Conservation (phyloP, 2,888 invertebrate genomes). For the Melitaea athalia region DNA sequence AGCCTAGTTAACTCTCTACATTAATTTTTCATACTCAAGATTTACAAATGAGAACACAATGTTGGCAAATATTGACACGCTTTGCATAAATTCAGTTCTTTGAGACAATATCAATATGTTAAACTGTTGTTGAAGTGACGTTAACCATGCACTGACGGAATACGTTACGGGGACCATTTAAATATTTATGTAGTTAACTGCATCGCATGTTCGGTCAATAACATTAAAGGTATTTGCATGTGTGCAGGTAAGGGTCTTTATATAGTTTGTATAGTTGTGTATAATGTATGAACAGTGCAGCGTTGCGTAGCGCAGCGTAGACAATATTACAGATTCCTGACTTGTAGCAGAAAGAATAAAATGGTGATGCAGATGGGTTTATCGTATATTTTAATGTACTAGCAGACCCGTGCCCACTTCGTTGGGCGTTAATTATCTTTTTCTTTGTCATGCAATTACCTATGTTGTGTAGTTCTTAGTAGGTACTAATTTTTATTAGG, state of each 20-base stretch:
- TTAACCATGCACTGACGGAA: conserved; percentile 11
- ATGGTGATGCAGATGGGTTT: too few relatives aligned
- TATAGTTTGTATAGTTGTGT: background rate
- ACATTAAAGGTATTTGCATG: conserved; percentile 8
- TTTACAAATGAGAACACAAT: background rate
- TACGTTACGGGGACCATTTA: conserved; percentile 1
- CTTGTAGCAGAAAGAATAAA: too few relatives aligned
- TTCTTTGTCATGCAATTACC: too few relatives aligned
- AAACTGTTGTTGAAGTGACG: conserved; percentile 8
- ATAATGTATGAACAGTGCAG: too few relatives aligned
- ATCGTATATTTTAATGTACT: too few relatives aligned
- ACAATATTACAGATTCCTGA: too few relatives aligned
- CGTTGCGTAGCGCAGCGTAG: too few relatives aligned
- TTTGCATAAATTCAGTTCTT: conserved; percentile 7
- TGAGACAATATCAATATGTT: conserved; percentile 12
- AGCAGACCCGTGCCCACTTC: too few relatives aligned
- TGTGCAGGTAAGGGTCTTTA: background rate
- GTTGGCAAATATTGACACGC: conserved; percentile 8
- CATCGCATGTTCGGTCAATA: conserved; percentile 3
- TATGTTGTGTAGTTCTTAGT: too few relatives aligned
- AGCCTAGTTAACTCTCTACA: too few relatives aligned
- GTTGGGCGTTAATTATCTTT: too few relatives aligned
- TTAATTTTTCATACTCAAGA: background rate
- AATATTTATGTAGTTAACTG: conserved; percentile 13
- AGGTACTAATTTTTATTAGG: too few relatives aligned